Evolutionary conservation across 2,888 invertebrate genomes (phyloP), one percentile per base, ranked within the genome.

Genomic region (Drosophila tanythrix): DNA sequence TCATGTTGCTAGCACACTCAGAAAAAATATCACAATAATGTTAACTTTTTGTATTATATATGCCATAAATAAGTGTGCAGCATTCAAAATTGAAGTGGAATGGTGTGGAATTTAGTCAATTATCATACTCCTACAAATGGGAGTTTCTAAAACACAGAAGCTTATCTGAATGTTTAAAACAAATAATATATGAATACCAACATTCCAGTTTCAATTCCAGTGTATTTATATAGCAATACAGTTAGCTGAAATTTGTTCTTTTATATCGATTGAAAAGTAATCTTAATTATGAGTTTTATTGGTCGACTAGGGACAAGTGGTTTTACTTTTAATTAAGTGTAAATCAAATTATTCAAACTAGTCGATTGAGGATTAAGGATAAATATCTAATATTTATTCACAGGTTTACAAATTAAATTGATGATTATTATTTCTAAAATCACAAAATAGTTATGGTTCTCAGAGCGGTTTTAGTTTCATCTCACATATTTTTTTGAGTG

Each of bases 1-100:
- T 21, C 11, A 43, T 43, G 2, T 43, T 77, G 82, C 65, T 64
- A 50, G 31, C 31, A 35, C 53, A 53, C 53, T 53, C 3, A 35
- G 35, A 25, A 15, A 25, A 53, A 53, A 53, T 52, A 21, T 10
- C 38, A 8, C 3, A 7, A 38, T 29, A 15, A n/a, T 5, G 27
- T 18, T 5, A 29, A 15, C 50, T 29, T 11, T 29, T 5, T 7
- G 29, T 10, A 38, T 38, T 18, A 38, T 8, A 18, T 18, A 38
- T 3, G 18, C 38, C n/a, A 40, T 40, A 40, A 40, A 40, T 40
- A 36, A 36, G 36, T 36, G 6, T 15, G 1, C 4, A 4, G 18
- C 38, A n/a, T 40, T n/a, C 2, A n/a, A 10, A 40, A n/a, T 40
- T 40, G n/a, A 18, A 40, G 8, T 8, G 38, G 4, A 40, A 0